Evolutionary conservation across 2,113 vertebrate genomes (phyloP), one percentile per base, ranked within the genome.

Genomic region (Amblyopsis rosae): DNA sequence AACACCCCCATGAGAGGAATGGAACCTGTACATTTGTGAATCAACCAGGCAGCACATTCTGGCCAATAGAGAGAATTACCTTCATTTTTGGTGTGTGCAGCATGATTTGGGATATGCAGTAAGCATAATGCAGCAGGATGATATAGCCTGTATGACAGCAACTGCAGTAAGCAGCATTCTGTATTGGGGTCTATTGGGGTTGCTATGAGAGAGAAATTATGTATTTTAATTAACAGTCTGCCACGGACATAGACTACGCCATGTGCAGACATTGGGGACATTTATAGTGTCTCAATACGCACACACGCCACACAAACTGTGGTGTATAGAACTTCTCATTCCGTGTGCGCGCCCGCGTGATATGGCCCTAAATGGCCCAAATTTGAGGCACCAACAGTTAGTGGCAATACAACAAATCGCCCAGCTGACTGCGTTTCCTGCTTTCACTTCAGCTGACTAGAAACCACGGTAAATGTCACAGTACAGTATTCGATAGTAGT

Each of bases 381-480:
- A 41, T 41, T 41, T 5, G 35, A 7, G 35, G 13, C 13, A 51
- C 13, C 3, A 51, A 51, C 2, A 4, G 11, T 4, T 8, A 15
- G 35, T 6, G 12, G 48, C 7, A 50, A 53, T 54, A 54, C 12
- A n/a, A 54, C n/a, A 54, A 54, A 16, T 26, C 55, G 19, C 15
- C 55, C 13, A 17, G 55, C 10, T 19, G 55, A 26, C 55, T 41
- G 62, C 69, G 67, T 73, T 83, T 85, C 79, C 74, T 86, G 79
- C 54, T 76, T 78, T 80, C 73, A 78, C 67, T 76, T 78, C 50
- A 6, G 12, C 12, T 66, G 69, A 3, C 7, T 16, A 47, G 12
- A 51, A 32, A 11, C 12, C 47, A 56, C 35, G 9, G 65, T 41
- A 35, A 6, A 72, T 41, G 26, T 16, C n/a, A 53, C 15, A 7